Conservation (phyloP, 2,113 vertebrate genomes). For the Gopherus evgoodei region DNA sequence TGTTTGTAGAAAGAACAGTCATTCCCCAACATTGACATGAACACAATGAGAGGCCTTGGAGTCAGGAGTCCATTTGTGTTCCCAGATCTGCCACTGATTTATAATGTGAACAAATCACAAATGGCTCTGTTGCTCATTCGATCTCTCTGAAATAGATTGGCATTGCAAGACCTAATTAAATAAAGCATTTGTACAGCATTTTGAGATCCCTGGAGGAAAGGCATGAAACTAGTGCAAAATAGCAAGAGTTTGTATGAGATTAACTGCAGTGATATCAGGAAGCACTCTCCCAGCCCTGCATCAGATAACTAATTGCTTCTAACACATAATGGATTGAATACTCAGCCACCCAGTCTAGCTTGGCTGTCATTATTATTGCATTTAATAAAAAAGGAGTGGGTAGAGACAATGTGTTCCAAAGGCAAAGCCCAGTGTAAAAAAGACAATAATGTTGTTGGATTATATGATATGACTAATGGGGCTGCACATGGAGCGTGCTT, state of each 20-base stretch:
- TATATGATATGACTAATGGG: background rate
- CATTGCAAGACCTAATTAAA: background rate
- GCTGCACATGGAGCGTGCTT: background rate
- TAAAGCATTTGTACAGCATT: background rate
- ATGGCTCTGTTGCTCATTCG: rapidly evolving
- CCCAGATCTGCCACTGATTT: background rate
- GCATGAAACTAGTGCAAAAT: background rate
- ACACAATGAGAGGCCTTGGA: rapidly evolving
- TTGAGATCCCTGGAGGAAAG: background rate
- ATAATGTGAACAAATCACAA: background rate
- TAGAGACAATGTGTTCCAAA: background rate
- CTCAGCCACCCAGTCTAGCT: background rate
- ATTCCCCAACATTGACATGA: background rate
- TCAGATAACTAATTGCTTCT: background rate
- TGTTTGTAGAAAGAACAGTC: background rate
- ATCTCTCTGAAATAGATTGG: background rate
- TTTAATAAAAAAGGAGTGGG: background rate
- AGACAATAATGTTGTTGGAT: background rate
- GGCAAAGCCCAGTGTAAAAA: background rate
- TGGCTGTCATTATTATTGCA: background rate
- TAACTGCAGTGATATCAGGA: background rate
- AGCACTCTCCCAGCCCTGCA: background rate
- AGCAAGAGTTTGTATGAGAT: background rate
- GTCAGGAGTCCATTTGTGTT: background rate
- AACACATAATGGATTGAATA: background rate